Evolutionary conservation across 2,113 vertebrate species (phyloP), one percentile per base, ranked within the genome.

Genomic region (Lophochroa leadbeateri): DNA sequence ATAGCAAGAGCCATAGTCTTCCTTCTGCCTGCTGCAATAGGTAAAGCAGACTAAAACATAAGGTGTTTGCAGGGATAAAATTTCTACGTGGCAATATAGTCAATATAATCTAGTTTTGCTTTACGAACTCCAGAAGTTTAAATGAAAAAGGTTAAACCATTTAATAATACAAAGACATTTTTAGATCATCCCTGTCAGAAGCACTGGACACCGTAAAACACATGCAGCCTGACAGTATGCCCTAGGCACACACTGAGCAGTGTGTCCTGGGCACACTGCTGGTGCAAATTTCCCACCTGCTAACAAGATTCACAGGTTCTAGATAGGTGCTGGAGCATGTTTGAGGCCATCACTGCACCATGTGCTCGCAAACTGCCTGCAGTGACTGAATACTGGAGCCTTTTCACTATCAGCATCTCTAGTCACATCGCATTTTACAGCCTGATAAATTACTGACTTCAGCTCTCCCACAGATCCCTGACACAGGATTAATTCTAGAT

Each of bases 11-110:
- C 50, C n/a, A 20, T 9, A 52, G 77, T 28, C 24, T 57, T 65
- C 57, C 44, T 91, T 47, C 63, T 57, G n/a, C 50, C 58, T 25
- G 10, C 1, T 1, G 70, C 1, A 0, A 35, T 28, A 68, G 46
- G 39, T 13, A 47, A 61, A 0, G 0, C 17, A 20, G 41, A 37
- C 19, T 33, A 28, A 50, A 41, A 65, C 9, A n/a, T 16, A 68
- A 64, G 8, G 18, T 6, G 31, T 9, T 55, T 39, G 49, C 63
- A 81, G 28, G 60, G 25, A 39, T 44, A 37, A 44, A 23, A 89
- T 27, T 79, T 91, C 81, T 64, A n/a, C 1, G 0, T 41, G 41
- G 15, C 27, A 82, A 57, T 18, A 49, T 1, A 31, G 17, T n/a
- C 46, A 71, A 75, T 37, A 69, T 11, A 46, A 53, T 41, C 49